A percentile compares a stretch with the other conserved stretches of the same genome.
phyloP scores from a whole-genome alignment of 2,113 vertebrate species.

The Phocoena phocoena region DNA sequence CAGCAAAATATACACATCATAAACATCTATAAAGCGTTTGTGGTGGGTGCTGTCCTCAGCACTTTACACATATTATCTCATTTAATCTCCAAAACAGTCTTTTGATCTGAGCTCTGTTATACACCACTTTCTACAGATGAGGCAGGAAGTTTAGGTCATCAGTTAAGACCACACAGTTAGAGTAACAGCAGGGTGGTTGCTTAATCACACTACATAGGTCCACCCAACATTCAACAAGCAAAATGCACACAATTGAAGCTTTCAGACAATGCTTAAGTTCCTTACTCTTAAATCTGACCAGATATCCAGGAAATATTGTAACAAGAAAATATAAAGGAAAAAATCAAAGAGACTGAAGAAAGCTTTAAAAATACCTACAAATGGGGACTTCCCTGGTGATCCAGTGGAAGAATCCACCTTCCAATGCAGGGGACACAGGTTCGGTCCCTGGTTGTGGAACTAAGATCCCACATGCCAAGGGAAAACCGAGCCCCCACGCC shows the following conservation, averaged over 20 bases:
- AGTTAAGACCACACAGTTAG: background rate
- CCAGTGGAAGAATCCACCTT: too few relatives aligned
- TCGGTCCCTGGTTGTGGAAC: too few relatives aligned
- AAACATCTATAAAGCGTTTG: background rate
- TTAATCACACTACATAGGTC: background rate
- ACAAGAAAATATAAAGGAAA: background rate
- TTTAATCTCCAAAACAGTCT: background rate
- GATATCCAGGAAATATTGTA: background rate
- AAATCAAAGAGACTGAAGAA: background rate
- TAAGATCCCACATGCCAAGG: too few relatives aligned
- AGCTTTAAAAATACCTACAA: background rate
- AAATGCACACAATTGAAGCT: background rate
- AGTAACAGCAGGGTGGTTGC: background rate
- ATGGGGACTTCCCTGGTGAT: background rate
- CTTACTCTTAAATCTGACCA: background rate
- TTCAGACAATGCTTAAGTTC: background rate
- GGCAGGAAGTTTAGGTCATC: background rate
- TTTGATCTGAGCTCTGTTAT: background rate
- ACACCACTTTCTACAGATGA: background rate
- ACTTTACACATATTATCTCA: background rate
- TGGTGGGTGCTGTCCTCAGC: background rate
- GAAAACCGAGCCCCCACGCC: accelerated
- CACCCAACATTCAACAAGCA: background rate
- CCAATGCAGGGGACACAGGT: too few relatives aligned
- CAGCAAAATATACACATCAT: background rate